Base-by-base conservation (phyloP, 2,797 vertebrate species). In the Ispidina picta region DNA sequence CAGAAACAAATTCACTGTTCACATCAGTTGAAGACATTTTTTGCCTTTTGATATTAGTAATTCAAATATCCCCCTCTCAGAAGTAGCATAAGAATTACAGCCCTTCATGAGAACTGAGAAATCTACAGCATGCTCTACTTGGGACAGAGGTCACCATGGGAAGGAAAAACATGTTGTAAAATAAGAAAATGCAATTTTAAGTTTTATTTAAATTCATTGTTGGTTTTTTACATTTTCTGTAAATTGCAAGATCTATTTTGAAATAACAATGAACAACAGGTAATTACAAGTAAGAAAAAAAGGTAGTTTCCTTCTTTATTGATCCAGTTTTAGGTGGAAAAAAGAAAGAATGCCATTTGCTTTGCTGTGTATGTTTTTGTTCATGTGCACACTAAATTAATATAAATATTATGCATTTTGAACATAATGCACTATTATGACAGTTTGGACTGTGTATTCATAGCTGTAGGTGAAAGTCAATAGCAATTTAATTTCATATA, bases 1-100 rank as follows among this genome's bases (percentile, higher is more conserved):
- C 58, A 91, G 63, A 90, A 95, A 92, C 23, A 94, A 95, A 97
- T 92, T 93, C 93, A 82, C 20, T 35, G 28, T 56, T 78, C 31
- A 82, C 79, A 91, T 89, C 41, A 81, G 49, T 17, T 43, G 62
- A 83, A 79, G 52, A 91, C 73, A 21, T 43, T 63, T 92, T 94
- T 90, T 86, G 52, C 86, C 74, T 88, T 94, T 92, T 90, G 54
- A 81, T 83, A 92, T 88, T 74, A 92, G 39, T 66, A 83, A 87
- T 74, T 93, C 80, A 95, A 89, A 44, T 71, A 89, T 49, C 81
- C 37, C 43, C 5, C 21, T 89, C 71, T 44, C 43, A 82, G 39
- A 94, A 26, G n/a, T 14, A 88, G 17, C 20, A 17, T 12, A 79
- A 86, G 77, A 92, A 91, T 96, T 95, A 56, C 3, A 86, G 60